Percentiles rank a stretch among this genome's conserved stretches.
These are phyloP conservation scores for Pipra filicauda DNA, from an alignment of 2,113 vertebrate species.

Conservation along the genomic window DNA sequence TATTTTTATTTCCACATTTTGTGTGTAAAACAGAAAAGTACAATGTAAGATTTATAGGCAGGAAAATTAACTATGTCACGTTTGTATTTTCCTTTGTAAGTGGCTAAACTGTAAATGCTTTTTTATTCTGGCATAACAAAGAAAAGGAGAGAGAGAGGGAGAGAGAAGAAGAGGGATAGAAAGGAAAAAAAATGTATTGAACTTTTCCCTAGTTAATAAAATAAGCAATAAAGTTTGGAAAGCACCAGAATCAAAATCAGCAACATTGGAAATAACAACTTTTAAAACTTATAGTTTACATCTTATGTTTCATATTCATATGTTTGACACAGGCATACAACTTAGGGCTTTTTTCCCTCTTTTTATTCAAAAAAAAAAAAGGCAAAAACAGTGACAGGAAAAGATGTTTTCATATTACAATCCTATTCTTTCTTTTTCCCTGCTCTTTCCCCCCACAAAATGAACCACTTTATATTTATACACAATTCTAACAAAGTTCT, in stretches of 20 bases:
- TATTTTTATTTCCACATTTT: conserved; percentile 16
- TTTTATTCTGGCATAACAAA: conserved; percentile 3
- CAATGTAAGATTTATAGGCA: not conserved
- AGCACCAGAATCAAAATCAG: conserved; percentile 64
- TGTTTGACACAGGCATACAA: conserved; percentile 27
- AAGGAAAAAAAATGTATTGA: conserved; percentile 38
- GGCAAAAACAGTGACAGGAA: not conserved
- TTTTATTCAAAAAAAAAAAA: not conserved
- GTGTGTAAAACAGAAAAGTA: not conserved
- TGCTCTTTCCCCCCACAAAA: not conserved
- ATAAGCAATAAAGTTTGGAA: conserved; percentile 71
- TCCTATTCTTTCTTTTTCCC: not conserved
- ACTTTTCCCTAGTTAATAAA: conserved; percentile 64
- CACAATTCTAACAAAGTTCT: not conserved
- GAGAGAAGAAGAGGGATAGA: not conserved
- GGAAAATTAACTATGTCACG: not conserved
- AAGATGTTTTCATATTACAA: not conserved
- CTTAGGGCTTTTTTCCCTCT: not conserved
- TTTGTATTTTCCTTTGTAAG: conserved; percentile 31
- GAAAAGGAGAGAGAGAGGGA: not conserved
- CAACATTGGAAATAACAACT: conserved; percentile 49
- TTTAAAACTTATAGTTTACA: conserved; percentile 67
- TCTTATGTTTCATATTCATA: conserved; percentile 52
- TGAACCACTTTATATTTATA: not conserved
- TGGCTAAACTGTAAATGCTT: not conserved